These are phyloP conservation scores for Menidia beryllina DNA, from an alignment of 2,113 vertebrate species.

Conservation along the genomic window DNA sequence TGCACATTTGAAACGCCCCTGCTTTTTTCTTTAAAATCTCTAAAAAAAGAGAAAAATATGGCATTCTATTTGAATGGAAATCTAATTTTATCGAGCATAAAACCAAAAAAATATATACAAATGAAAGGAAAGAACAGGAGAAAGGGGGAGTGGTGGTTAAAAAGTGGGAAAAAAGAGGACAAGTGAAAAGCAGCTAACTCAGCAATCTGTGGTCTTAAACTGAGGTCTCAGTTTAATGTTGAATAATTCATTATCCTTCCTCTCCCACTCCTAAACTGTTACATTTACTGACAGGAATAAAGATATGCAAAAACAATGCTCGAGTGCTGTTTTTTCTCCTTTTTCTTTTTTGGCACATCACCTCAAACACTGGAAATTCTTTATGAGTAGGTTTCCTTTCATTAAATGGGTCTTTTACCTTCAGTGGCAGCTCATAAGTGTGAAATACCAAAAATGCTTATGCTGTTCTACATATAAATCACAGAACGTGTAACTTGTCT, in stretches of 20 bases:
- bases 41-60: background rate
- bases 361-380: too few relatives aligned
- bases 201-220: constrained; percentile 66
- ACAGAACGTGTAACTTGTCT: too few relatives aligned
- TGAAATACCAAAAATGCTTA: too few relatives aligned
- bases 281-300: constrained; percentile 57
- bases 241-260: constrained; percentile 71
- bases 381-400: too few relatives aligned
- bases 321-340: too few relatives aligned
- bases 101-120: background rate
- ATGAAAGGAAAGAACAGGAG: constrained; percentile 13
- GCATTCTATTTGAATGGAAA: background rate
- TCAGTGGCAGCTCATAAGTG: too few relatives aligned
- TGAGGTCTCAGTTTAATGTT: constrained; percentile 48
- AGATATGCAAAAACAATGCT: constrained; percentile 47
- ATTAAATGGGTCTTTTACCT: too few relatives aligned
- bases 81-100: background rate
- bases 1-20: too few relatives aligned
- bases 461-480: too few relatives aligned
- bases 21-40: background rate
- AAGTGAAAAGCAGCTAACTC: constrained; percentile 60
- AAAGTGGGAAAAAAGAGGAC: constrained; percentile 16
- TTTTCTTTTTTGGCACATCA: too few relatives aligned
- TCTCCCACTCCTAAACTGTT: constrained; percentile 49
- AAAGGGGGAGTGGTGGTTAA: background rate